phyloP scores from a whole-genome alignment of 1,140 invertebrate genomes.

The Dolichoris vasculosae region DNA sequence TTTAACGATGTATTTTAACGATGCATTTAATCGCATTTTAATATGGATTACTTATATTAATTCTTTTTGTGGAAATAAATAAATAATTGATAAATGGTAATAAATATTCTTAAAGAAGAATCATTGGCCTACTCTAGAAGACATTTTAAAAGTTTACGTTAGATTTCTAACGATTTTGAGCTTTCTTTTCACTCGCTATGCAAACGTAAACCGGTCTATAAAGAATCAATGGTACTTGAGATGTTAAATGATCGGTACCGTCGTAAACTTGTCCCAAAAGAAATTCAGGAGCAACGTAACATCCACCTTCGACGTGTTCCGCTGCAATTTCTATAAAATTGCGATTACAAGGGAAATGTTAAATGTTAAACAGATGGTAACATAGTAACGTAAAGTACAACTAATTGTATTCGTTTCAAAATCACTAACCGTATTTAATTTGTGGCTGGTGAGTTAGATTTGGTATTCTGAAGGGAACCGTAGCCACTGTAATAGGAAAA shows the following conservation, averaged over 20 bases:
- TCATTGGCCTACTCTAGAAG: not conserved
- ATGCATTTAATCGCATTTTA: not conserved
- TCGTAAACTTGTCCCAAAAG: constrained; percentile 89
- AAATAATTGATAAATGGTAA: not conserved
- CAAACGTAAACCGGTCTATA: constrained; percentile 64
- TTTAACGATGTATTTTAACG: not conserved
- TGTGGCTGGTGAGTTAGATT: constrained; percentile 80
- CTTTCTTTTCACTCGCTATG: constrained; percentile 59
- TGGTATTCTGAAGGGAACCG: constrained; percentile 85
- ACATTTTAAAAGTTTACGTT: not conserved
- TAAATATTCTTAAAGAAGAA: constrained; percentile 6
- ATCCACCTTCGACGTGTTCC: constrained; percentile 85
- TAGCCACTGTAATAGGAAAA: constrained; percentile 89
- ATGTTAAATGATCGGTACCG: constrained; percentile 74
- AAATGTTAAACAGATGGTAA: not conserved
- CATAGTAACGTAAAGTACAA: too few species aligned
- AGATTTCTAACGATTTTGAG: constrained; percentile 55
- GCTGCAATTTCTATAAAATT: constrained; percentile 79
- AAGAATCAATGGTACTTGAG: constrained; percentile 60
- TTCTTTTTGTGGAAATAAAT: not conserved
- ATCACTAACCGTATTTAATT: constrained; percentile 82
- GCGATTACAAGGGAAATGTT: not conserved
- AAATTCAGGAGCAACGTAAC: constrained; percentile 89
- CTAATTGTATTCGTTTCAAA: not conserved
- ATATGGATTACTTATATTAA: not conserved